These are phyloP conservation scores for Calosoma granatense DNA, from an alignment of 1,140 invertebrate species.

Conservation along the genomic window DNA sequence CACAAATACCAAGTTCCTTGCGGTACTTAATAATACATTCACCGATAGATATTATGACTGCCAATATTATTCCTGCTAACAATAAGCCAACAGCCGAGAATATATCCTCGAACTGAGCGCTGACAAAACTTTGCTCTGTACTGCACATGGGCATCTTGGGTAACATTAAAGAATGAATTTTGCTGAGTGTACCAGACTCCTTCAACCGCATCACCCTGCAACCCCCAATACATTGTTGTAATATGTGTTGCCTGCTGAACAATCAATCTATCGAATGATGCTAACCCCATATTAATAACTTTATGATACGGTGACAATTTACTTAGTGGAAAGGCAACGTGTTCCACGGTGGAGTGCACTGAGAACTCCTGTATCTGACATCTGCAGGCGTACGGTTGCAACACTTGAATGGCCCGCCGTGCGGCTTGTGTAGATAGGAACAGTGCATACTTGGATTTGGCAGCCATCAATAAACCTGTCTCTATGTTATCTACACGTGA, in stretches of 20 bases:
- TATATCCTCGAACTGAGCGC: slow-evolving; percentile 20
- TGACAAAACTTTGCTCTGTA: slow-evolving; percentile 17
- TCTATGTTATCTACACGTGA: slow-evolving; percentile 19
- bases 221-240: not conserved
- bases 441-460: slow-evolving; percentile 21
- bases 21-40: slow-evolving; percentile 12
- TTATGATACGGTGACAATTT: slow-evolving; percentile 20
- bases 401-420: slow-evolving; percentile 16
- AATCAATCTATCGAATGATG: too few species aligned
- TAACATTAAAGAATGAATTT: slow-evolving; percentile 15
- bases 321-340: slow-evolving; percentile 19
- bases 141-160: slow-evolving; percentile 16
- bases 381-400: slow-evolving; percentile 21
- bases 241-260: too few species aligned
- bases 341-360: slow-evolving; percentile 15
- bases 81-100: slow-evolving; percentile 18
- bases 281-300: slow-evolving; percentile 18
- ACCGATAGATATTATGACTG: slow-evolving; percentile 10
- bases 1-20: not conserved
- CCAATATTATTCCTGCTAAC: slow-evolving; percentile 12
- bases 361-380: slow-evolving; percentile 21
- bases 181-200: not conserved
- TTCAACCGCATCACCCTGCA: not conserved
- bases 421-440: slow-evolving; percentile 20
- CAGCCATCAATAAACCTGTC: slow-evolving; percentile 18